These are phyloP conservation scores for Trichogramma evanescens DNA, from an alignment of 2,888 invertebrate genomes.

Conservation along the genomic window DNA sequence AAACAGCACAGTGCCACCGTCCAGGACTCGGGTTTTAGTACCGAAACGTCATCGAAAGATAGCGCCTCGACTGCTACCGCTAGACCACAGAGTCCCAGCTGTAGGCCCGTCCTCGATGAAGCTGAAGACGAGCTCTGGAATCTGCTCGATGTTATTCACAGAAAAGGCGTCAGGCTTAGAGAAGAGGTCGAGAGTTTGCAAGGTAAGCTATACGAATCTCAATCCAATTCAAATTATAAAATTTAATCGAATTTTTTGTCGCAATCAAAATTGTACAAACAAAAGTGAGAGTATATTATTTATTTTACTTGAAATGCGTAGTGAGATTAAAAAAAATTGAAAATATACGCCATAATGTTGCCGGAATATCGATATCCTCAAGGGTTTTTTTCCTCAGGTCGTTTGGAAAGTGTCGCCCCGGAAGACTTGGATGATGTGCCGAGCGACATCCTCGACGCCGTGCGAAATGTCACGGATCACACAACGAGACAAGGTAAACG, in stretches of 20 bases:
- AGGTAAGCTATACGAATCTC: conserved; percentile 32
- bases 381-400: conserved; percentile 28
- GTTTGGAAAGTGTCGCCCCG: conserved; percentile 40
- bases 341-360: background rate
- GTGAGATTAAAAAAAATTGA: background rate
- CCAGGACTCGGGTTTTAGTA: conserved; percentile 84
- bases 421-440: conserved; percentile 39
- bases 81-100: conserved; percentile 32
- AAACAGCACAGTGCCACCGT: conserved; percentile 61
- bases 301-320: background rate
- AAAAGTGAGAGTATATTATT: background rate
- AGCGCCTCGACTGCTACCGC: conserved; percentile 59
- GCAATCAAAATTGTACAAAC: background rate
- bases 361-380: background rate
- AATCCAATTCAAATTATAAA: background rate
- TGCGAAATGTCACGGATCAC: conserved; percentile 33
- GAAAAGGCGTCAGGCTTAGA: conserved; percentile 64
- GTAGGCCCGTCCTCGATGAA: conserved; percentile 45
- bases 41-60: conserved; percentile 78
- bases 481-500: conserved; percentile 29
- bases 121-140: conserved; percentile 80
- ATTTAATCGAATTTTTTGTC: background rate
- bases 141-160: conserved; percentile 77
- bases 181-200: conserved; percentile 66
- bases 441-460: conserved; percentile 43